Evolutionary conservation across 2,797 vertebrate genomes (phyloP).

Genomic region (Sebastes wilsoni): DNA sequence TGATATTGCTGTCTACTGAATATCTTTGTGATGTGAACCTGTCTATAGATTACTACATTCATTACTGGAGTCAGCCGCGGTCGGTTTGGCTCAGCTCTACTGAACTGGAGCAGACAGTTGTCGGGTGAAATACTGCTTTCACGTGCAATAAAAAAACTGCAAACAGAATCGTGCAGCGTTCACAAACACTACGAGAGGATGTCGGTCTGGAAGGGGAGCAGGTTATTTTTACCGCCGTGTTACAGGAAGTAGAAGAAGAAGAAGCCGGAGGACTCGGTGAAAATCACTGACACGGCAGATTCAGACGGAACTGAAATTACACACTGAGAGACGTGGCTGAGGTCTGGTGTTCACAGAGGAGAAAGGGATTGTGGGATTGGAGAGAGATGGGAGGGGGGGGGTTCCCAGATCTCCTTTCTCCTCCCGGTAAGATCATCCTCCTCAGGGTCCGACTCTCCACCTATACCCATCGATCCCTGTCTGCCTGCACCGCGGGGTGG

Average conservation of each 20-base stretch:
- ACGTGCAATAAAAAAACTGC: background rate
- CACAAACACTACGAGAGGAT: background rate
- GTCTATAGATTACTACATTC: too few relatives aligned
- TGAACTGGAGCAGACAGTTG: background rate
- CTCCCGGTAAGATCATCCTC: conserved; percentile 71
- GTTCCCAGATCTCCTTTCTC: conserved; percentile 65
- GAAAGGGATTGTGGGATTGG: conserved; percentile 59
- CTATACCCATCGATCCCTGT: conserved; percentile 55
- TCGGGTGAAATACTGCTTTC: background rate
- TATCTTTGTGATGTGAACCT: too few relatives aligned
- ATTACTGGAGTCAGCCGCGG: too few relatives aligned
- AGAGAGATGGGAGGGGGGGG: conserved; percentile 43
- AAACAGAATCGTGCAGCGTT: background rate
- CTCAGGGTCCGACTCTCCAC: conserved; percentile 64
- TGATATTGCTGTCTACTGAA: too few relatives aligned
- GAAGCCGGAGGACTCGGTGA: background rate
- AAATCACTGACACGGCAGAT: conserved; percentile 46
- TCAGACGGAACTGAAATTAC: conserved; percentile 57
- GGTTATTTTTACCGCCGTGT: background rate
- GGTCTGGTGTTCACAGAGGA: conserved; percentile 5
- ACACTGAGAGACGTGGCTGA: background rate
- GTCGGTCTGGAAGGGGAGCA: background rate
- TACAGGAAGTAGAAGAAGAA: conserved; percentile 7
- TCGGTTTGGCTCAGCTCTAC: background rate
- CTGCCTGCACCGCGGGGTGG: background rate